phyloP scores from a whole-genome alignment of 2,113 vertebrate species.

The Cyanocitta stelleri region DNA sequence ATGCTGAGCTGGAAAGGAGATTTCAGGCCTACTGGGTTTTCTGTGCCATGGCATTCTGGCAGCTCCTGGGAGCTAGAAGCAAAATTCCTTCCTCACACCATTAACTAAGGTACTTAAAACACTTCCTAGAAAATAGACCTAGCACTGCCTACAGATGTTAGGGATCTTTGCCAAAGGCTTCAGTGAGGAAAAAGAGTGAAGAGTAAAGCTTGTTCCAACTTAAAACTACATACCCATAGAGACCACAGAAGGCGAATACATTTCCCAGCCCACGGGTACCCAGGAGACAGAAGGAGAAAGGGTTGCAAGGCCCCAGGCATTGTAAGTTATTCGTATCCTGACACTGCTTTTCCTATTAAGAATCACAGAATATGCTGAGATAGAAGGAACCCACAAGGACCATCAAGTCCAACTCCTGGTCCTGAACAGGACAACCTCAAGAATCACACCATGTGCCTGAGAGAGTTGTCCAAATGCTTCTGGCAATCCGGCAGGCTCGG shows the following conservation, averaged over 20 bases:
- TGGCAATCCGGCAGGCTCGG: background rate
- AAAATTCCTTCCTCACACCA: background rate
- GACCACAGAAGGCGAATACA: background rate
- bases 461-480: background rate
- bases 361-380: background rate
- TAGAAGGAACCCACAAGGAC: background rate
- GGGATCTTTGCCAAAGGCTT: background rate
- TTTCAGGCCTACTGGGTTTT: background rate
- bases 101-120: background rate
- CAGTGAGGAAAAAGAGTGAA: no score
- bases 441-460: background rate
- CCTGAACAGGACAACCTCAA: background rate
- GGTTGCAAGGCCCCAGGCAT: accelerated
- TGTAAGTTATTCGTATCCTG: background rate
- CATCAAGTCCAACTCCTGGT: background rate
- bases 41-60: background rate
- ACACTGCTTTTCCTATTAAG: background rate
- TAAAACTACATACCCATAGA: background rate
- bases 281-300: background rate
- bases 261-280: background rate
- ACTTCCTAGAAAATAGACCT: background rate
- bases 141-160: background rate
- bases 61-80: background rate
- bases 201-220: background rate
- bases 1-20: background rate